Evolutionary conservation across 1,140 invertebrate species (phyloP).

Genomic region (Bilobella aurantiaca): DNA sequence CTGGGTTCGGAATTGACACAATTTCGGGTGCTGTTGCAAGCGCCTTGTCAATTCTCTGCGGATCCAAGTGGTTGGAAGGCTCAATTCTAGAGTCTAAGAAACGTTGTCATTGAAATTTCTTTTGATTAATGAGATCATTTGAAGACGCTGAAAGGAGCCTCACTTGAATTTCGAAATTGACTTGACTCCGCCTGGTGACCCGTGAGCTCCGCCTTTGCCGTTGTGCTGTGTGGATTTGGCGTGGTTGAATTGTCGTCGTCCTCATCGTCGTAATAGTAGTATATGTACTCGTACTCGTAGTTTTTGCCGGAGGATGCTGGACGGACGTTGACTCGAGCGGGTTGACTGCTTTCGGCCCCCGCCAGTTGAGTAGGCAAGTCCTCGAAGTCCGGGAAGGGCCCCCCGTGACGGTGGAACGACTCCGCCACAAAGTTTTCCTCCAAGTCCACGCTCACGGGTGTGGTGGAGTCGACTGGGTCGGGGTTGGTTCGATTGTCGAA

Average conservation of each 20-base stretch:
- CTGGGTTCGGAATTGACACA: background rate
- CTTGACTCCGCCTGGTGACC: background rate
- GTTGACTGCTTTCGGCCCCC: constrained; percentile 37
- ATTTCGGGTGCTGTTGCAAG: background rate
- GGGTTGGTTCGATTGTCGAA: constrained; percentile 3
- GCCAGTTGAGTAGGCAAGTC: constrained; percentile 24
- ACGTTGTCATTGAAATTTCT: background rate
- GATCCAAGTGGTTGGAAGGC: background rate
- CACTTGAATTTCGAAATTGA: background rate
- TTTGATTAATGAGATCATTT: background rate
- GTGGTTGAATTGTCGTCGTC: constrained; percentile 50
- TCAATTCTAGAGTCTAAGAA: background rate
- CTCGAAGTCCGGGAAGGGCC: constrained; percentile 30
- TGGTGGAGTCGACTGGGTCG: background rate
- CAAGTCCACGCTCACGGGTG: background rate
- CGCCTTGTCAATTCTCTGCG: background rate
- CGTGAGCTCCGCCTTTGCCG: too few relatives aligned
- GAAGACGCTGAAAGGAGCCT: background rate
- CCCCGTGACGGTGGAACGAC: constrained; percentile 11
- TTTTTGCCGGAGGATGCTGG: constrained; percentile 81
- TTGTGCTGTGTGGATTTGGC: constrained; percentile 6
- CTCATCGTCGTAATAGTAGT: constrained; percentile 67
- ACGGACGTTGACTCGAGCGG: constrained; percentile 63
- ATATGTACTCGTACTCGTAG: constrained; percentile 82
- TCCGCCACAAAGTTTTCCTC: constrained; percentile 30